Base-by-base conservation (phyloP, 2,888 invertebrate genomes). In the Brachylomia viminalis region DNA sequence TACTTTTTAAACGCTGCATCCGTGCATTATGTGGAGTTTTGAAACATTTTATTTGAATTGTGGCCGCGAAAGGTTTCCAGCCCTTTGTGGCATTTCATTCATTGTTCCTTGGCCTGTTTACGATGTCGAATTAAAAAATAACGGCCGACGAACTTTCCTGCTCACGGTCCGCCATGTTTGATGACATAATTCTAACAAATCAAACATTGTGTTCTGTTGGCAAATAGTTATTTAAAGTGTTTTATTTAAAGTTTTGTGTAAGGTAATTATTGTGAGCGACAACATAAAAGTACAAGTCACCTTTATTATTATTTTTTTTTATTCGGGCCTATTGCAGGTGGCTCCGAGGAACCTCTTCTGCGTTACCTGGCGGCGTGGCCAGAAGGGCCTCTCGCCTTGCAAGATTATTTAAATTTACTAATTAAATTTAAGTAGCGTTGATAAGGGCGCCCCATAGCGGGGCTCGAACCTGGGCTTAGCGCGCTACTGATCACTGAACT, bases 11-110 rank as follows among this genome's bases (percentile, higher is more conserved):
- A 45, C 42, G 73, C 62, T 83, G 79, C 83, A 79, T 75, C 58
- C 38, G 73, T 70, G 76, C 69, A 76, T 79, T 72, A 84, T 78
- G 77, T 68, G 27, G 70, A 84, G 75, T 82, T 87, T 82, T 33
- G 75, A 80, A 86, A 85, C 83, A 86, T 84, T 85, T 86, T 85
- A 83, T 87, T 87, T 83, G 71, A 84, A 87, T 77, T 84, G 86
- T 73, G 86, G 58, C 67, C 64, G 71, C 75, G 68, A 75, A 80
- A 68, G 77, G 67, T 79, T 56, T 38, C 54, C 54, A 86, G 72
- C 72, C 87, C 88, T 87, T 87, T 87, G 87, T 86, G 85, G 85
- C 80, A 81, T 87, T 78, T 86, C 83, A 83, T 73, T 83, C 85
- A 79, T 82, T 86, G 80, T 84, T 80, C 67, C 77, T 77, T 76